Evolutionary conservation across 1,140 invertebrate genomes (phyloP), one percentile per base, ranked within the genome.

Genomic region (Euschistus heros): DNA sequence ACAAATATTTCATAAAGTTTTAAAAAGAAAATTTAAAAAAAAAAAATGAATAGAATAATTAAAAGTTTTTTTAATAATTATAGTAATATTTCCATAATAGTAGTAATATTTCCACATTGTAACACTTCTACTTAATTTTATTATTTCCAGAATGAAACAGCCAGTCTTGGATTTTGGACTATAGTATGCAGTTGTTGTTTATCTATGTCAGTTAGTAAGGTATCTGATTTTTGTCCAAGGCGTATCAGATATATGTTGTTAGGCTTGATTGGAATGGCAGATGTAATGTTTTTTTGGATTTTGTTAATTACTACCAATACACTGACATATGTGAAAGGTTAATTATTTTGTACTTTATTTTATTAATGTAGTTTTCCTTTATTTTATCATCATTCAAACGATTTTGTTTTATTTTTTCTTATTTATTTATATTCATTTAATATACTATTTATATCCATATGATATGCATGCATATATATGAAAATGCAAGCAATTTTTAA

Each of bases 141-240:
- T 63, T 62, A 63, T 54, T 64, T 68, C 7, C 59, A 75, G 74
- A 67, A 66, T 18, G 72, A 74, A 67, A 72, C 72, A 2, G 74
- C 75, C 46, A 73, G 68, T 63, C 47, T 77, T 54, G 75, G 73
- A 30, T 72, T 76, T 42, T 76, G 75, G 73, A 73, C 75, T 22
- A 72, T 76, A 5, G 66, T 75, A 22, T 70, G 70, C 8, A 73
- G 75, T 30, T 73, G 73, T 37, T 37, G 72, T 17, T 66, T 76
- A 13, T 71, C 73, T 13, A 46, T 76, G 24, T 59, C 70, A n/a
- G 71, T 72, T 13, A 73, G 74, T 0, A 68, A 73, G 55, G 64
- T 75, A 5, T 73, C 72, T 24, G 76, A 77, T 57, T 60, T 72
- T 5, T 73, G 74, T 57, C 74, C 72, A 68, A 72, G 73, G 5